Evolutionary conservation across 2,888 invertebrate species (phyloP).

Genomic region (Pyrrhosoma nymphula): DNA sequence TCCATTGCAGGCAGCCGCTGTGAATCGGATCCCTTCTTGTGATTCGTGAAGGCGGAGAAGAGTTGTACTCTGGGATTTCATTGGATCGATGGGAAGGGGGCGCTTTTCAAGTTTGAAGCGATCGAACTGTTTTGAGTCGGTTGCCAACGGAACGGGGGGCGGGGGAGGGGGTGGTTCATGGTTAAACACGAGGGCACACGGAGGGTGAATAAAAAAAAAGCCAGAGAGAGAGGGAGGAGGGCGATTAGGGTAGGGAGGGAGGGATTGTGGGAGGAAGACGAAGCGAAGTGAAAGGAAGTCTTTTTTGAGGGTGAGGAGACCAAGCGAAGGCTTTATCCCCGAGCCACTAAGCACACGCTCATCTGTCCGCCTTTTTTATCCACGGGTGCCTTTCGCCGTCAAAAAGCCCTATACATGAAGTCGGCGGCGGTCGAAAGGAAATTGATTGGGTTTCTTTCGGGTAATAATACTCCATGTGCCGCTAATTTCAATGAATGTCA

Average conservation of each 20-base stretch:
- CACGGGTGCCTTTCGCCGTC: not conserved
- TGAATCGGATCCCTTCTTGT: too few relatives aligned
- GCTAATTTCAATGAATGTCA: not conserved
- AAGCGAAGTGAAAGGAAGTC: conserved; percentile 10
- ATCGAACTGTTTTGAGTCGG: conserved; percentile 31
- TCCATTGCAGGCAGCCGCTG: too few relatives aligned
- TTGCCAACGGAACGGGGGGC: not conserved
- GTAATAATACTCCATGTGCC: not conserved
- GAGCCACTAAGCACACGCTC: conserved; percentile 22
- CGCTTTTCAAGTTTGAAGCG: not conserved
- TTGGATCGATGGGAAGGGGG: not conserved
- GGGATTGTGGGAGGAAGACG: too few relatives aligned
- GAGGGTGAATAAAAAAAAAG: not conserved
- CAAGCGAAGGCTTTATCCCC: not conserved
- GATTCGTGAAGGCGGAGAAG: not conserved
- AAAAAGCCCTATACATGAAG: not conserved
- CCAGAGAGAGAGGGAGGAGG: not conserved
- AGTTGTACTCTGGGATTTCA: not conserved
- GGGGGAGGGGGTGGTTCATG: not conserved
- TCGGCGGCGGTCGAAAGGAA: not conserved
- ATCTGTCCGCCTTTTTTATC: not conserved
- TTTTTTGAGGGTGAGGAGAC: not conserved
- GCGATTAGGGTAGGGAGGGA: too few relatives aligned
- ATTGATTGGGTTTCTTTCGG: not conserved
- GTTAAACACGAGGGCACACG: not conserved